phyloP scores from a whole-genome alignment of 2,113 vertebrate genomes.

The Dissostichus mawsoni region DNA sequence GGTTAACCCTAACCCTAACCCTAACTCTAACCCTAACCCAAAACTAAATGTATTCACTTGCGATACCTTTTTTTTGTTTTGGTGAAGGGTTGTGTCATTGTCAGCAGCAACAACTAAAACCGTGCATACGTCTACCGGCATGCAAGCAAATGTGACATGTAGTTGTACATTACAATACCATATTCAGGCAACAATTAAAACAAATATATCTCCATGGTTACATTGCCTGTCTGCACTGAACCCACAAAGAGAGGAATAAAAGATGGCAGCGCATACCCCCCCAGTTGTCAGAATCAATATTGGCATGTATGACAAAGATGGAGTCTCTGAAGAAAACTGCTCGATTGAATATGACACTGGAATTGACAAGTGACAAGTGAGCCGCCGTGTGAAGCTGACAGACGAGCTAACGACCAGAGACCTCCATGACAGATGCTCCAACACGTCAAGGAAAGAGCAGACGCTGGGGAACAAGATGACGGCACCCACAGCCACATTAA shows the following conservation, averaged over 20 bases:
- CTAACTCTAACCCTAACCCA: no score
- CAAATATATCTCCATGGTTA: not conserved
- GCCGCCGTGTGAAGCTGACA: slow-evolving; percentile 74
- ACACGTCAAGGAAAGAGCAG: slow-evolving; percentile 60
- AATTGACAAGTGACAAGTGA: slow-evolving; percentile 81
- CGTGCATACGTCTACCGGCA: no score
- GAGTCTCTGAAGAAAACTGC: slow-evolving; percentile 71
- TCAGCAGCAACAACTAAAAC: no score
- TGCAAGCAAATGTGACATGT: no score
- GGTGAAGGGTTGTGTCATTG: no score
- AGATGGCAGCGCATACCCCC: slow-evolving; percentile 16
- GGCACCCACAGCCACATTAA: slow-evolving; percentile 59
- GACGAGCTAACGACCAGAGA: slow-evolving; percentile 79
- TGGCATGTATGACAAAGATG: slow-evolving; percentile 75
- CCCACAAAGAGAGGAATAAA: slow-evolving; percentile 15
- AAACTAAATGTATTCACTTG: no score
- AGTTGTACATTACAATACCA: no score
- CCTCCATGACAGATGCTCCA: slow-evolving; percentile 77
- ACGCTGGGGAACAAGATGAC: slow-evolving; percentile 54
- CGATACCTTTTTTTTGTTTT: no score
- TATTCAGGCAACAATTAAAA: no score
- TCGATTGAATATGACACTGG: slow-evolving; percentile 67
- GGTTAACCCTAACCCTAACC: no score
- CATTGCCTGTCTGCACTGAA: slow-evolving; percentile 23
- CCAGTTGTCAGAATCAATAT: slow-evolving; percentile 79